Evolutionary conservation across 1,140 invertebrate genomes (phyloP).

Genomic region (Drosophila melanogaster): DNA sequence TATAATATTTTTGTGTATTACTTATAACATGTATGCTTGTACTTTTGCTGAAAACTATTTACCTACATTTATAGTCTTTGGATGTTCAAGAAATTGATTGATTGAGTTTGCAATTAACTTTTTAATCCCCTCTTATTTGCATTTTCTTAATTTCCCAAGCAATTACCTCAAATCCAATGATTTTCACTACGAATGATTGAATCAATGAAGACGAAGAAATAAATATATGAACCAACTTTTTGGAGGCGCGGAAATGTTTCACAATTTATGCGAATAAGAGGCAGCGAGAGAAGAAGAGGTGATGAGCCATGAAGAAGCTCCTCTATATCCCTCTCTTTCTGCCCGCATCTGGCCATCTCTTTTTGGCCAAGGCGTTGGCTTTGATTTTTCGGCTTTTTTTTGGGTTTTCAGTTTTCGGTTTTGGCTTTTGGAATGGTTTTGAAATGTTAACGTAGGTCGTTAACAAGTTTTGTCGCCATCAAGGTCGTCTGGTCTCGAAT

Average conservation of each 20-base stretch:
- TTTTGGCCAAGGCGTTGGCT: constrained; percentile 37
- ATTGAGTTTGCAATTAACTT: background rate
- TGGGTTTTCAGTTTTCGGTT: constrained; percentile 6
- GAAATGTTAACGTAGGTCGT: constrained; percentile 73
- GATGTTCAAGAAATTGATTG: background rate
- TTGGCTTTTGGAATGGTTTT: constrained; percentile 41
- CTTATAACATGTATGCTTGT: too few relatives aligned
- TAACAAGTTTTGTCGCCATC: constrained; percentile 62
- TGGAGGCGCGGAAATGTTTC: constrained; percentile 34
- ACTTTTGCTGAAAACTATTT: too few relatives aligned
- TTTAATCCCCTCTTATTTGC: background rate
- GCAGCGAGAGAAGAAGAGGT: constrained; percentile 18
- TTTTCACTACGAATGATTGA: constrained; percentile 10
- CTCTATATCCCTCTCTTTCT: background rate
- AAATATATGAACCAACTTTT: constrained; percentile 32
- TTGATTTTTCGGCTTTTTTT: constrained; percentile 15
- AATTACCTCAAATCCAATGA: constrained; percentile 1
- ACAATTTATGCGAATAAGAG: constrained; percentile 35
- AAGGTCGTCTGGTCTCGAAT: constrained; percentile 37
- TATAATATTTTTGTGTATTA: too few relatives aligned
- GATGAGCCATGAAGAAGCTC: constrained; percentile 25
- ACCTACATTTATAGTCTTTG: too few relatives aligned
- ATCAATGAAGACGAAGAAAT: constrained; percentile 23
- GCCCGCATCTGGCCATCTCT: background rate
- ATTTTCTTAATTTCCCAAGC: constrained; percentile 7